These are phyloP conservation scores for Acanthiza pusilla DNA, from an alignment of 2,797 vertebrate genomes.

Conservation along the genomic window DNA sequence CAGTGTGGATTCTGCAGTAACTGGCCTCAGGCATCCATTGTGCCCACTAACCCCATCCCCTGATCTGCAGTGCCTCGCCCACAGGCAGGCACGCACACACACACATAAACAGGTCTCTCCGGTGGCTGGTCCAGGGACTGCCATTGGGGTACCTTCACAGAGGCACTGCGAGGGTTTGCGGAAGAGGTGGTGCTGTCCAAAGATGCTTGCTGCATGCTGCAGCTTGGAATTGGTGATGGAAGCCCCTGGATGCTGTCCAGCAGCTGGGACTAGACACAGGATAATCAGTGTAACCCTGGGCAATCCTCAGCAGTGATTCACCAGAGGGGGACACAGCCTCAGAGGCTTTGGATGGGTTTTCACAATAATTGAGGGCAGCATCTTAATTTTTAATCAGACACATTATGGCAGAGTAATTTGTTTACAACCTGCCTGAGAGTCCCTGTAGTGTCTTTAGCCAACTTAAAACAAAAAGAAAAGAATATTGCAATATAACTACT, in stretches of 20 bases:
- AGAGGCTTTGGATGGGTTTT: neutral
- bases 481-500: slow-evolving; percentile 5
- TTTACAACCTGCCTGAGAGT: neutral
- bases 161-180: neutral
- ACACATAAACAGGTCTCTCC: neutral
- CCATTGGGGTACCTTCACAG: neutral
- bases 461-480: neutral
- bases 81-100: neutral
- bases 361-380: neutral
- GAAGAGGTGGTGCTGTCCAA: accelerated
- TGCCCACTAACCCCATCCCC: neutral
- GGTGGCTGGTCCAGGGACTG: neutral
- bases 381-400: slow-evolving; percentile 30
- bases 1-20: neutral
- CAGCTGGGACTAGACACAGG: neutral
- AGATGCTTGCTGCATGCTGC: neutral
- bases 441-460: neutral
- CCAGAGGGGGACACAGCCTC: neutral
- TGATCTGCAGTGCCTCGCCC: neutral
- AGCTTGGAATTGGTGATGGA: neutral
- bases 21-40: neutral
- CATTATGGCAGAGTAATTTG: neutral
- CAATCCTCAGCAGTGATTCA: neutral
- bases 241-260: neutral
- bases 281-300: neutral